Evolutionary conservation across 2,888 invertebrate genomes (phyloP), one percentile per base, ranked within the genome.

Genomic region (Brachyptera putata): DNA sequence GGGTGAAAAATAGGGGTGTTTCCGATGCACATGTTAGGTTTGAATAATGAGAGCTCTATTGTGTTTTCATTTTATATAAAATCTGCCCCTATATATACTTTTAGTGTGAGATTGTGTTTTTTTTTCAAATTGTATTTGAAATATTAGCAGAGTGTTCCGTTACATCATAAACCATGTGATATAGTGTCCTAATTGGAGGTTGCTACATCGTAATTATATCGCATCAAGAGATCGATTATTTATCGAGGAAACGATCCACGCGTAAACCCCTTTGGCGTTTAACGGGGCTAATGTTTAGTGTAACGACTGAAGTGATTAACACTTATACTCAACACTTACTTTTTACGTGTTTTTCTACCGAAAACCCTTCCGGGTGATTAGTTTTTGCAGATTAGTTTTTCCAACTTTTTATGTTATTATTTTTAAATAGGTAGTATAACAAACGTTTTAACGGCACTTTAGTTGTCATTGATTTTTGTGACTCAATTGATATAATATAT

Each of bases 1-100:
- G 22, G 53, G 34, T 53, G 53, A 53, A 34, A 34, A 53, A 53
- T 53, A 53, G 36, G 53, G 53, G 53, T 53, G 53, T 16, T 30
- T 16, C 13, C 49, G n/a, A n/a, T n/a, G n/a, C n/a, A n/a, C n/a
- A 41, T 43, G 24, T 24, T 22, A 9, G 36, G 34, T 34, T 53
- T 53, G 53, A 53, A 53, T 53, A 53, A 53, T 53, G 53, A 53
- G 34, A 34, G 24, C 46, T 22, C 46, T 21, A 46, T 21, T 24
- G 46, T 46, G 46, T 24, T 46, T 22, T 41, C 21, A n/a, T 30
- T 30, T 30, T 30, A 7, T 30, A 46, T 24, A 16, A 24, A 21
- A 46, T 46, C 46, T n/a, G 24, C 46, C 46, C 46, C 46, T 46
- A 46, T 21, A 46, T 46, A 41, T 41, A n/a, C 21, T 41, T 41